These are phyloP conservation scores for Cladopsammia gracilis DNA, from an alignment of 64 coral and sea anemone species.

Conservation along the genomic window DNA sequence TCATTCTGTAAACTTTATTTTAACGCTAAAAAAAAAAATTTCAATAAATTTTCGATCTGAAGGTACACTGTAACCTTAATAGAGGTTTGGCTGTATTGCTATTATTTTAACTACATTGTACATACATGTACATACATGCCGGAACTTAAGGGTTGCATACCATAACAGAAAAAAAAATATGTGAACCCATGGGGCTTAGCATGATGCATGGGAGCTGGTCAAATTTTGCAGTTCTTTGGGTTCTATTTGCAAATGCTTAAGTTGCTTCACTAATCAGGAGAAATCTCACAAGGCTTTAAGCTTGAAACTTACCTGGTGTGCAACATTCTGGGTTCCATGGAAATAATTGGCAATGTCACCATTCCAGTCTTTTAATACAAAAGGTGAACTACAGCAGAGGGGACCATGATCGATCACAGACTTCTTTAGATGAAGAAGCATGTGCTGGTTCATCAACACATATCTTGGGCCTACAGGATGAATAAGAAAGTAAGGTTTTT, in stretches of 20 bases:
- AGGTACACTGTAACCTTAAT: too few species aligned
- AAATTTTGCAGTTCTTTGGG: constrained; percentile 11
- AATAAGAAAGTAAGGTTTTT: neutral
- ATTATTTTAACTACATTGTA: too few species aligned
- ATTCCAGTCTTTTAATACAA: constrained; percentile 55
- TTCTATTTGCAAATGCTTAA: constrained; percentile 25
- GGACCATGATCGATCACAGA: constrained; percentile 17
- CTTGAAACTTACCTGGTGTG: constrained; percentile 21
- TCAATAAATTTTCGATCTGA: too few species aligned
- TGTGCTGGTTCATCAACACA: constrained; percentile 6
- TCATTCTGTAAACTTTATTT: too few species aligned
- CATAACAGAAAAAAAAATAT: too few species aligned
- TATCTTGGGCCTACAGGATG: constrained; percentile 5
- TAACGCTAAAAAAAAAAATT: too few species aligned
- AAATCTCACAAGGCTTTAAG: constrained; percentile 6
- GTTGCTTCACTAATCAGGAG: constrained; percentile 12
- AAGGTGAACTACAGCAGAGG: constrained; percentile 29
- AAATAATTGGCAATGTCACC: constrained; percentile 30
- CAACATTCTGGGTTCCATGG: constrained; percentile 23
- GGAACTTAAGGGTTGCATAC: too few species aligned
- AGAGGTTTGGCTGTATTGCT: too few species aligned
- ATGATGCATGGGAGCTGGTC: constrained; percentile 3
- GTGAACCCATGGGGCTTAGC: too few species aligned
- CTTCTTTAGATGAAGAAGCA: neutral
- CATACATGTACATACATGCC: too few species aligned